Conservation (phyloP, 2,888 invertebrate species). For the Archips xylosteana region DNA sequence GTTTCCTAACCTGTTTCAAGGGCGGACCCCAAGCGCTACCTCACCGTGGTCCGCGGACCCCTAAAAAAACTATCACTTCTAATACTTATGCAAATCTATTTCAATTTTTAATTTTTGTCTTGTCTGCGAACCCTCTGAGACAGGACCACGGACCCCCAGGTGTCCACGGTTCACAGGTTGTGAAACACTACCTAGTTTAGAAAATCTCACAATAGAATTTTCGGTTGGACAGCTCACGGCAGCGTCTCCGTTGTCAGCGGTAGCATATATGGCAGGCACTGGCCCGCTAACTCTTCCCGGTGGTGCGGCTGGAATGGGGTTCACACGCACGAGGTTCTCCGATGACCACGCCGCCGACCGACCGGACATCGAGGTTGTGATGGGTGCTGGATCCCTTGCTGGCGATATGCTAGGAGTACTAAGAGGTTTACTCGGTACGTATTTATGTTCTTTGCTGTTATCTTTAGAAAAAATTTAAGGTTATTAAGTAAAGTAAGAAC, state of each 20-base stretch:
- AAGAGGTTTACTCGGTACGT: slow-evolving; percentile 86
- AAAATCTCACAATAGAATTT: background rate
- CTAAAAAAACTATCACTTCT: too few relatives aligned
- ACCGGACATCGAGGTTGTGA: slow-evolving; percentile 92
- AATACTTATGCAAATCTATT: too few relatives aligned
- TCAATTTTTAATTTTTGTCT: too few relatives aligned
- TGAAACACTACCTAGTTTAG: too few relatives aligned
- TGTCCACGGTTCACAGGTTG: too few relatives aligned
- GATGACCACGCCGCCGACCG: slow-evolving; percentile 88
- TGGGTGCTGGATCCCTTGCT: slow-evolving; percentile 91
- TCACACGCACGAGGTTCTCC: slow-evolving; percentile 87
- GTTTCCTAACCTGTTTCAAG: too few relatives aligned
- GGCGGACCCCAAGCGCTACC: too few relatives aligned
- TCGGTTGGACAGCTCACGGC: slow-evolving; percentile 60
- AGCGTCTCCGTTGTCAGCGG: slow-evolving; percentile 82
- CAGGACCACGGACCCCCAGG: too few relatives aligned
- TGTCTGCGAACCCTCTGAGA: too few relatives aligned
- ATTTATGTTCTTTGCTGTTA: background rate
- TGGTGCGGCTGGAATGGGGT: slow-evolving; percentile 91
- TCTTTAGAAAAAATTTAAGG: too few relatives aligned
- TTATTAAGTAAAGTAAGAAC: too few relatives aligned
- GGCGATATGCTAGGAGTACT: slow-evolving; percentile 90
- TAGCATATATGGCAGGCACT: slow-evolving; percentile 87
- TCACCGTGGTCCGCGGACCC: too few relatives aligned
- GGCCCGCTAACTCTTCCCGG: slow-evolving; percentile 92